Base-by-base conservation (phyloP, 2,797 vertebrate species). In the Lemur catta region DNA sequence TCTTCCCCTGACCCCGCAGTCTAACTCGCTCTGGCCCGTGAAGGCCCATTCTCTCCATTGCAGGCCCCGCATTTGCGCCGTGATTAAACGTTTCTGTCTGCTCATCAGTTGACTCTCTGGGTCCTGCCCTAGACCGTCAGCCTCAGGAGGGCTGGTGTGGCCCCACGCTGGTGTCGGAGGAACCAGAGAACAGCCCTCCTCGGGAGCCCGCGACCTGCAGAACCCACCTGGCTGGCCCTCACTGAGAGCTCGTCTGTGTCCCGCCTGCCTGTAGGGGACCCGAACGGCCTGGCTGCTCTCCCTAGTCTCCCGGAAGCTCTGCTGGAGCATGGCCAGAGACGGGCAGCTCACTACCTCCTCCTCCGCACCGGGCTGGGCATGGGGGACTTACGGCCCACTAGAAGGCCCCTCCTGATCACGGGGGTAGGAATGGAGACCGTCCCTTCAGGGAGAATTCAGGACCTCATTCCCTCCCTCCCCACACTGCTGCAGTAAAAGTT, bases 1-100 rank as follows among this genome's bases (percentile, higher is more conserved):
- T 1, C 72, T 20, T 33, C 17, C 43, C 72, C 43, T 10, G 41
- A 48, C 43, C 28, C 43, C 33, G 28, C 72, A 18, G 72, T 75
- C 30, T 11, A 7, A n/a, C 48, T 13, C 0, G 0, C 2, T 41
- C 38, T 93, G 4, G 86, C 26, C 52, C 28, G 2, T 0, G 1
- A 65, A 46, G 50, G 43, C 72, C 46, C 18, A 4, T 46, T 55
- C 61, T 72, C 46, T 20, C 43, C 35, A 11, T 8, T n/a, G 57
- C 35, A 52, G 55, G 14, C 26, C 14, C 63, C 30, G 6, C 2
- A 6, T 33, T 86, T 48, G n/a, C 24, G 7, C 18, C 7, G 7
- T n/a, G 63, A n/a, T 65, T 18, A 65, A 65, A 65, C 33, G 18
- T 4, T 18, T 65, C 55, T 18, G 30, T 43, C 79, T 41, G 61